Percentiles rank a stretch among this genome's conserved stretches.
Evolutionary conservation across 1,140 invertebrate genomes (phyloP).

Genomic region (Drosophila tristis): DNA sequence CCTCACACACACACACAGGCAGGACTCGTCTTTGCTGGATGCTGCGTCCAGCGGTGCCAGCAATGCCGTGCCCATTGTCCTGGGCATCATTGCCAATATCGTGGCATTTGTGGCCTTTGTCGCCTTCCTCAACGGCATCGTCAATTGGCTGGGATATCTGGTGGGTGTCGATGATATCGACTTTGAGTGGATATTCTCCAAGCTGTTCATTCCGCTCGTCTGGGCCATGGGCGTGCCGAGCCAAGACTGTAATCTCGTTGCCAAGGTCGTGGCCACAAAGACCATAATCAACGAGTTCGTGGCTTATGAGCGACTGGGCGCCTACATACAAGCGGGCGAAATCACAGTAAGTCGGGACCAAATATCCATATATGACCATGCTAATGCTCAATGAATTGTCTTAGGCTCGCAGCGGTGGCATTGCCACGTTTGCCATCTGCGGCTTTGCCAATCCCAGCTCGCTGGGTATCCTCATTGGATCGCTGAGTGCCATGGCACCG

Average conservation of each 20-base stretch:
- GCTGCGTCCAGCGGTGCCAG: slow-evolving; percentile 95
- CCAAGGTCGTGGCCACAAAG: slow-evolving; percentile 93
- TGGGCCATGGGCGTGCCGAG: slow-evolving; percentile 91
- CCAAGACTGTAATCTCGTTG: slow-evolving; percentile 91
- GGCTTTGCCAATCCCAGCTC: slow-evolving; percentile 97
- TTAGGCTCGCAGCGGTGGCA: slow-evolving; percentile 90
- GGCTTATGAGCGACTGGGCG: slow-evolving; percentile 91
- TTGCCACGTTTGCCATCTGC: slow-evolving; percentile 97
- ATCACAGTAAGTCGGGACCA: slow-evolving; percentile 86
- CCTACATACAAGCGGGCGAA: slow-evolving; percentile 85
- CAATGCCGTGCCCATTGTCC: slow-evolving; percentile 91
- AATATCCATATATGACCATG: background rate
- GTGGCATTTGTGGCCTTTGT: slow-evolving; percentile 96
- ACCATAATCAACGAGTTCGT: slow-evolving; percentile 97
- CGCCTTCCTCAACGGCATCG: slow-evolving; percentile 91
- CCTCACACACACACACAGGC: slow-evolving; percentile 86
- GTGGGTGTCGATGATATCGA: slow-evolving; percentile 87
- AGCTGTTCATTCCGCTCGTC: slow-evolving; percentile 93
- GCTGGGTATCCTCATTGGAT: slow-evolving; percentile 94
- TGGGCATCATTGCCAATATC: slow-evolving; percentile 95
- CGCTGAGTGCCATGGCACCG: slow-evolving; percentile 92
- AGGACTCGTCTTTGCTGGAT: slow-evolving; percentile 93
- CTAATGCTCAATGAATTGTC: background rate
- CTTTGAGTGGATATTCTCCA: slow-evolving; percentile 91
- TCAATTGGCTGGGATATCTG: slow-evolving; percentile 92